Conservation (phyloP, 2,888 invertebrate genomes). For the Platycnemis pennipes region DNA sequence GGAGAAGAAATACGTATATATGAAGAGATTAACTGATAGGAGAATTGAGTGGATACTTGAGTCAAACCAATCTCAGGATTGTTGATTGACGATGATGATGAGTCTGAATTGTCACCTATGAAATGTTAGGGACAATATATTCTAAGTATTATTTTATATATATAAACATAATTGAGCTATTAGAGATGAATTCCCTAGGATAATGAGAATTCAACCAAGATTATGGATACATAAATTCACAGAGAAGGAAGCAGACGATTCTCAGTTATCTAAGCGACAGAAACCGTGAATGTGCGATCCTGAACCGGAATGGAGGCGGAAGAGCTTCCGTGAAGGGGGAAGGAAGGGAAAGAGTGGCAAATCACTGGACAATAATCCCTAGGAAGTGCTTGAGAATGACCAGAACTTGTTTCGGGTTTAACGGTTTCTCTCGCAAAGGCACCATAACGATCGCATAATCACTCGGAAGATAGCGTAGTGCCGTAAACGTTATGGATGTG, state of each 20-base stretch:
- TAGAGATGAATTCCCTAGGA: neutral
- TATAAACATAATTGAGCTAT: too few relatives aligned
- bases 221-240: neutral
- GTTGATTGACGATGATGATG: too few relatives aligned
- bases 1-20: too few relatives aligned
- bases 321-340: neutral
- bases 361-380: conserved; percentile 47
- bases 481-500: conserved; percentile 64
- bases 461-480: conserved; percentile 50
- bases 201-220: neutral
- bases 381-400: conserved; percentile 55
- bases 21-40: too few relatives aligned
- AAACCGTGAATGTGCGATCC: neutral
- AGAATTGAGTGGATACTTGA: too few relatives aligned
- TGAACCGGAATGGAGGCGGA: neutral
- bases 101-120: too few relatives aligned
- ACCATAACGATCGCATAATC: conserved; percentile 59
- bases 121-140: too few relatives aligned
- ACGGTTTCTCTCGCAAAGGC: conserved; percentile 42
- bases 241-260: neutral
- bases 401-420: conserved; percentile 43
- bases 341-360: neutral
- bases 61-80: too few relatives aligned
- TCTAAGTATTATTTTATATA: too few relatives aligned
- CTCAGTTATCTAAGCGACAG: neutral